Evolutionary conservation across 1,140 invertebrate species (phyloP), one percentile per base, ranked within the genome.

Genomic region (Conopomorpha cramerella): DNA sequence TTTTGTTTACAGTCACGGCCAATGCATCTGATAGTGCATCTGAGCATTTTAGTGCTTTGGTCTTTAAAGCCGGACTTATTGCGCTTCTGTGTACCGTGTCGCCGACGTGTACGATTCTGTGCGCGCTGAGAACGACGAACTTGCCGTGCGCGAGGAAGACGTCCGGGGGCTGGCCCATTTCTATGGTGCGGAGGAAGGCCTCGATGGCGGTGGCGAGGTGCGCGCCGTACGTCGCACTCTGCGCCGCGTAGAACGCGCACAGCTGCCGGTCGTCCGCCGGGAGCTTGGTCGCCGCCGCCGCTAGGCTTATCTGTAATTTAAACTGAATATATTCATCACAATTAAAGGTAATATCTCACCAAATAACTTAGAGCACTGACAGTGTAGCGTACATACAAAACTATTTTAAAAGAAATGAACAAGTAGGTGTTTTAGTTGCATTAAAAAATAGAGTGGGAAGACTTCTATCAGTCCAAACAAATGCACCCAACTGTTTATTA

Each of bases 81-180:
- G 93, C 81, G 74, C 92, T 89, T 55, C 88, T 82, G 73, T 90
- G 88, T 19, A 98, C 88, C 3, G 91, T 93, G 76, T 97, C 94
- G 8, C 94, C 94, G 41, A 96, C 95, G 55, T 92, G 91, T 4
- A 97, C 91, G 46, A 98, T 81, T 62, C 94, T 89, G 59, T 96
- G 93, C 13, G 94, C 93, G 56, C 90, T 91, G 3, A 97, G 78
- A 11, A 97, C 90, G 2, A 98, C 92, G 67, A 95, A 95, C 71
- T 97, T 97, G 8, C 92, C 91, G 62, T 96, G 91, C 15, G 91
- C 91, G 11, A 97, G 85, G 61, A 96, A 96, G 35, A 93, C 88
- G 72, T 93, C 93, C 0, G 95, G 94, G 7, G 93, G 92, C 64
- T 95, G 91, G 58, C 95, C 95, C 60, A 90, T 90, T 52, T 95